Base-by-base conservation (phyloP, 2,888 invertebrate species). In the Bimastos eiseni region DNA sequence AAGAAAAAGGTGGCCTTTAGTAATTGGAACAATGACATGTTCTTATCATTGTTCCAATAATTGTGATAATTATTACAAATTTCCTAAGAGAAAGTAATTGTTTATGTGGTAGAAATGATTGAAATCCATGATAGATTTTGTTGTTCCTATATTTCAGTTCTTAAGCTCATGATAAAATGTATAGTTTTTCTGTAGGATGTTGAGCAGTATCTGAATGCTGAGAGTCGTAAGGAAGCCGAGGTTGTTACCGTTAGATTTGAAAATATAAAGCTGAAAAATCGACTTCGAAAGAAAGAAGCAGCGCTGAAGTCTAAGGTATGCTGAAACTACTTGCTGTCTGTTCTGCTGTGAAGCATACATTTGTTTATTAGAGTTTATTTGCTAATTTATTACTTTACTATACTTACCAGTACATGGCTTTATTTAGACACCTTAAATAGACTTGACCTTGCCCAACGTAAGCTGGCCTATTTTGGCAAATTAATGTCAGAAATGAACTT, bases 191-290 rank as follows among this genome's bases (percentile, higher is more conserved):
- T 70, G 70, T 70, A 95, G 95, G 94, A 94, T 91, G 93, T 94
- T 89, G 95, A 95, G 89, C 93, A 93, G 88, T 94, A 93, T 91
- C 91, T 95, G 89, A 90, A 92, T n/a, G 93, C 91, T 38, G 94
- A 94, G 92, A 93, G 92, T 88, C 93, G 94, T 91, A 95, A 94
- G 89, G 95, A 95, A 91, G 92, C 92, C 44, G 95, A 95, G 90
- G 94, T 95, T 11, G 94, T 94, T 33, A 93, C 93, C 90, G 94
- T 95, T 0, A 92, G 95, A 55, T 92, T 95, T 37, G 94, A 94
- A 91, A 95, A 95, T 92, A 95, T 95, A 92, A 95, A 95, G 93
- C 93, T 95, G 90, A 95, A 95, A 92, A 95, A 95, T 92, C 94
- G 94, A 93, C 93, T 95, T 89, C 94, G 94, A 92, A 95, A 95